phyloP scores from a whole-genome alignment of 2,888 invertebrate species.

The Megalurothrips usitatus region DNA sequence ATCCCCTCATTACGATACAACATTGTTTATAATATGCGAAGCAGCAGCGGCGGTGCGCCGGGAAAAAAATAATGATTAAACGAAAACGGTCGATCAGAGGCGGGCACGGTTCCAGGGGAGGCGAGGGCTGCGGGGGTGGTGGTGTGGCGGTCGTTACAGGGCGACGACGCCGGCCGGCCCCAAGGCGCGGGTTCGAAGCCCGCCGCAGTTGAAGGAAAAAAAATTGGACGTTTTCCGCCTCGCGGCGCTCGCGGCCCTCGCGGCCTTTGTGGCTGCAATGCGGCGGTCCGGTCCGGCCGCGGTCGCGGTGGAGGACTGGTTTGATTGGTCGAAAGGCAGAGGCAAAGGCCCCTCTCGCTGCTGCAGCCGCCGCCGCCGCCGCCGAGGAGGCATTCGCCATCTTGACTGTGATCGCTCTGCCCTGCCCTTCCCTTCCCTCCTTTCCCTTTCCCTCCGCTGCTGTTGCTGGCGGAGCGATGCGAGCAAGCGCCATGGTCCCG shows the following conservation, averaged over 20 bases:
- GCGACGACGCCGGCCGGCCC: too few relatives aligned
- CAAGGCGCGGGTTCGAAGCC: too few relatives aligned
- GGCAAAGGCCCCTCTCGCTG: too few relatives aligned
- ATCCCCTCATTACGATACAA: too few relatives aligned
- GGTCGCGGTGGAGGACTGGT: not conserved
- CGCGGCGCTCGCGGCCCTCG: not conserved
- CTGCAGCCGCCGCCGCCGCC: not conserved
- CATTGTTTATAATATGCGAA: too few relatives aligned
- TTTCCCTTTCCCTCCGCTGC: too few relatives aligned
- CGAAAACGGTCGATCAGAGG: not conserved
- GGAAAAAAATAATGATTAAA: not conserved
- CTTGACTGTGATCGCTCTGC: not conserved
- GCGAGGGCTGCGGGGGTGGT: not conserved
- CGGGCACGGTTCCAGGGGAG: too few relatives aligned
- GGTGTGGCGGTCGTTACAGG: not conserved
- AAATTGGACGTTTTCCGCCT: too few relatives aligned
- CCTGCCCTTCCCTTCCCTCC: not conserved
- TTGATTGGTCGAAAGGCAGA: not conserved
- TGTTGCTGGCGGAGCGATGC: too few relatives aligned
- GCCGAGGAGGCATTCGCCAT: not conserved
- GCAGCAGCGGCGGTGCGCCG: too few relatives aligned
- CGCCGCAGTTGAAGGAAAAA: too few relatives aligned
- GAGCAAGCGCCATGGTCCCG: too few relatives aligned
- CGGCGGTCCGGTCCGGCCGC: not conserved
- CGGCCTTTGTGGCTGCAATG: not conserved